Base-by-base conservation (phyloP, 2,113 vertebrate species). In the Pygoscelis adeliae region DNA sequence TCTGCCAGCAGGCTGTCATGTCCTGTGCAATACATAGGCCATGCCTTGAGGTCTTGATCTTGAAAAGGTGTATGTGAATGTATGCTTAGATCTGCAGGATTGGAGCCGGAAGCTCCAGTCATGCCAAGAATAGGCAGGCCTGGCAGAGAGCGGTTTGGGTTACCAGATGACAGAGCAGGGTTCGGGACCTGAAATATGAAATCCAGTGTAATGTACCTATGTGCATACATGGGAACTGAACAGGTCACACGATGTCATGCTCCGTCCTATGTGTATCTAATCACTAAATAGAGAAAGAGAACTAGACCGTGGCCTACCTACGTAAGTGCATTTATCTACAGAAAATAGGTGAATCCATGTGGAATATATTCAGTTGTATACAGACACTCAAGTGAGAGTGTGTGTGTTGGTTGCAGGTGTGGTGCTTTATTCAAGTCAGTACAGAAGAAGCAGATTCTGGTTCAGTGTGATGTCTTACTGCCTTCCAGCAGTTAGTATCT, bases 351-450 rank as follows among this genome's bases (percentile, higher is more conserved):
- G 63, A 55, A 52, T 78, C 42, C 29, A 1, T 2, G 23, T 59
- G 72, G 47, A 86, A 44, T 66, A 9, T 30, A 2, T 11, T 30
- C 20, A 26, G 26, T 40, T 87, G 19, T 34, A 3, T 15, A 11
- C 29, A 36, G 36, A 19, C 32, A 5, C 20, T 53, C 10, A 1
- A 0, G 10, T 6, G 18, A 46, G 2, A 0, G 0, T 3, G 8
- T 13, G 29, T 19, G 16, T 63, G 56, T 26, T 63, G 65, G 22
- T 55, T 76, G 55, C 61, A 58, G 67, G 34, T 50, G 10, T 11
- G 17, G 42, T 11, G 49, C 56, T 84, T 83, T 74, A 30, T 67
- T 76, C 10, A 6, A 56, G 20, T 26, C 32, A 7, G n/a, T 8
- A 18, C 4, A 25, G 27, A 42, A 81, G 5, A 17, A 73, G 65